A percentile compares a stretch with the other conserved stretches of the same genome.
These are phyloP conservation scores for Adelognathus sp. DNA, from an alignment of 2,888 invertebrate species.

Conservation along the genomic window DNA sequence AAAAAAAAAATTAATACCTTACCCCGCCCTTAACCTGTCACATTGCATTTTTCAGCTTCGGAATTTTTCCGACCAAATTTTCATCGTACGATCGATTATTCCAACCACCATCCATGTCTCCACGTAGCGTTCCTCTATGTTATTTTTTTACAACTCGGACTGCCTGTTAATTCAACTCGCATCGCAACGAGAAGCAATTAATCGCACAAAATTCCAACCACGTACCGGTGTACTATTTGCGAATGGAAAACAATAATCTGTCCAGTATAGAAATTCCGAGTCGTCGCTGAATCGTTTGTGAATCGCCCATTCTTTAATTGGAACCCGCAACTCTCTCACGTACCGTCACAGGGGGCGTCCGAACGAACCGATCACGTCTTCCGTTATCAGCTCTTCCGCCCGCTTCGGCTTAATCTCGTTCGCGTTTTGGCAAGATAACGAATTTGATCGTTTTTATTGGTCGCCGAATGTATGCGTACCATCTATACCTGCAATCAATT, in stretches of 20 bases:
- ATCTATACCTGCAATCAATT: too few relatives aligned
- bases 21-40: too few relatives aligned
- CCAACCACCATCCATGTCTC: not conserved
- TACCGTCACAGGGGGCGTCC: constrained; percentile 6
- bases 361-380: constrained; percentile 28
- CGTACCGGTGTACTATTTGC: not conserved
- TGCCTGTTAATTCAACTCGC: not conserved
- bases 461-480: too few relatives aligned
- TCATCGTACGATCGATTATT: not conserved
- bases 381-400: constrained; percentile 14
- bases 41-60: not conserved
- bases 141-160: not conserved
- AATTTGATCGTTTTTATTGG: not conserved
- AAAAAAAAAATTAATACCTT: too few relatives aligned
- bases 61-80: not conserved
- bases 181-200: not conserved
- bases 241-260: not conserved
- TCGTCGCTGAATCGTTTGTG: not conserved
- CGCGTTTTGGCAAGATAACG: not conserved
- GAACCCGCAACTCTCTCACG: not conserved
- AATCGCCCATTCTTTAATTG: constrained; percentile 9
- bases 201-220: not conserved
- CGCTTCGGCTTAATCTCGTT: not conserved
- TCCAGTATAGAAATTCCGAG: not conserved
- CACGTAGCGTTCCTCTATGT: not conserved